Conservation (phyloP, 2,888 invertebrate species). For the Noctua comes region DNA sequence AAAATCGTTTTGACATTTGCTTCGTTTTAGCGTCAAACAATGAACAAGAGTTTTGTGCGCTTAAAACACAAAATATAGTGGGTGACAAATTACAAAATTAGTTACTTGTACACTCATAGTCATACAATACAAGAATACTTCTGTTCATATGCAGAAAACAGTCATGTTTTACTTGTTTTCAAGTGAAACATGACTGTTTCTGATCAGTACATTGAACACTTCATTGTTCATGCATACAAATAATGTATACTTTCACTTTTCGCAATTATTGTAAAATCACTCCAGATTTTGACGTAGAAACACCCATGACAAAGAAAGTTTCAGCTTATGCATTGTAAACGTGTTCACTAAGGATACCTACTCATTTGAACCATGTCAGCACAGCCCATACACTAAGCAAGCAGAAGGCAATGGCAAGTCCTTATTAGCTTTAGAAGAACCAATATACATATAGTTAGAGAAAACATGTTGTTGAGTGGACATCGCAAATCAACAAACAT, state of each 20-base stretch:
- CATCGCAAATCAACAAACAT: background rate
- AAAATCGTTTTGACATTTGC: constrained; percentile 24
- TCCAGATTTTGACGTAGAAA: background rate
- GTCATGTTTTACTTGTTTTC: constrained; percentile 13
- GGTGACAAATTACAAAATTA: constrained; percentile 10
- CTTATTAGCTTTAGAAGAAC: background rate
- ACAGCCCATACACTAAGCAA: background rate
- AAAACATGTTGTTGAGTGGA: background rate
- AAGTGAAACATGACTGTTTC: too few relatives aligned
- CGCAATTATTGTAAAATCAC: background rate
- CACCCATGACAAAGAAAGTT: background rate
- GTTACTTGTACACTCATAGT: background rate
- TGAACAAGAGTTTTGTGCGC: constrained; percentile 11
- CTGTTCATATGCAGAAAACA: constrained; percentile 29
- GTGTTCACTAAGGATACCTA: background rate
- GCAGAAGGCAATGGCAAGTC: too few relatives aligned
- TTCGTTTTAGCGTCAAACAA: constrained; percentile 3
- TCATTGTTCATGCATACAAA: constrained; percentile 1
- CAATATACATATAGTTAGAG: background rate
- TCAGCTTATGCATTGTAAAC: background rate
- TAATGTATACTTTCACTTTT: background rate
- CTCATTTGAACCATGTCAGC: background rate
- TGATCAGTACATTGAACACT: background rate
- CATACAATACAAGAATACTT: constrained; percentile 8
- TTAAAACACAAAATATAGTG: background rate